A percentile compares a stretch with the other conserved stretches of the same genome.
Evolutionary conservation across 30 jellyfish, hydroid and myxozoan species (phyloP).

Genomic region (Hydractinia symbiolongicarpus): DNA sequence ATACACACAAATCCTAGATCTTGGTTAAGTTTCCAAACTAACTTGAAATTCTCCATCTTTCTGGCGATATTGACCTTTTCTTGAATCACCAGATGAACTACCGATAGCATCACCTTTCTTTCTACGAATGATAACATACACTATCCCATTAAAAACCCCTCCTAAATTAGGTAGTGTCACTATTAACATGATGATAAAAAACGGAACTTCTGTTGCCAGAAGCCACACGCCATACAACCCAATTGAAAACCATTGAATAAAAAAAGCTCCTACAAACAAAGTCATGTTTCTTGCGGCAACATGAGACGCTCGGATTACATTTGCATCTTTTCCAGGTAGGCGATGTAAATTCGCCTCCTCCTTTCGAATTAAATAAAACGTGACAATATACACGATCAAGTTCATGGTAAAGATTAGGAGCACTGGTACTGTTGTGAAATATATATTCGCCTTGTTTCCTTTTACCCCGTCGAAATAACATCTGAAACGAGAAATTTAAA

Average conservation of each 20-base stretch:
- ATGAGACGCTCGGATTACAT: conserved; percentile 8
- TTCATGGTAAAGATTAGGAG: not conserved
- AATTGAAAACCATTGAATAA: conserved; percentile 2
- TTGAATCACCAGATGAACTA: too few species aligned
- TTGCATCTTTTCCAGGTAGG: not conserved
- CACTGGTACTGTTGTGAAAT: not conserved
- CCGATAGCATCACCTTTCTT: too few species aligned
- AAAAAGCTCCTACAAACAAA: not conserved
- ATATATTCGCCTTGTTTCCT: not conserved
- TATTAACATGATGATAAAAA: not conserved
- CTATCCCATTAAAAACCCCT: not conserved
- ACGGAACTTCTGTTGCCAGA: not conserved
- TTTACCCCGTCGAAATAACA: conserved; percentile 2
- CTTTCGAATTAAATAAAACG: not conserved
- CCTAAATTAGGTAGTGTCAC: not conserved
- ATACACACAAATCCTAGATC: too few species aligned
- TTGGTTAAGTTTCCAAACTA: too few species aligned
- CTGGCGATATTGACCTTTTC: too few species aligned
- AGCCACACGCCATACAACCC: not conserved
- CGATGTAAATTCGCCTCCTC: not conserved
- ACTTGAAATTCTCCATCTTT: too few species aligned
- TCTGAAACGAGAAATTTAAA: not conserved
- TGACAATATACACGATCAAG: not conserved
- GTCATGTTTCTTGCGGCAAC: not conserved
- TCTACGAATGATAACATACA: not conserved